A percentile compares a stretch with the other conserved stretches of the same genome.
Evolutionary conservation across 2,797 vertebrate species (phyloP).

Genomic region (Chiroxiphia lanceolata): DNA sequence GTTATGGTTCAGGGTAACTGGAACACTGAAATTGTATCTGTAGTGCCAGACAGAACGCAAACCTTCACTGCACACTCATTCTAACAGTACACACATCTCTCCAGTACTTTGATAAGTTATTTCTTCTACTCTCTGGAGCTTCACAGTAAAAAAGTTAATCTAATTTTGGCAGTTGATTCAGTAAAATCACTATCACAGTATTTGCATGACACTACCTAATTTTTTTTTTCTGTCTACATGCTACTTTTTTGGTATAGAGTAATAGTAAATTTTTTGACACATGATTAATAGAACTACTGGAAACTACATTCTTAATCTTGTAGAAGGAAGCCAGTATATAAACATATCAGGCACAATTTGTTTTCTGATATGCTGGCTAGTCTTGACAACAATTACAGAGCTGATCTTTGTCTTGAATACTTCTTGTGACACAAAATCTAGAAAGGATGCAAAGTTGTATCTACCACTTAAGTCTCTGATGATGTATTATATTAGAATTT

Average conservation of each 20-base stretch:
- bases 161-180: neutral
- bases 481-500: neutral
- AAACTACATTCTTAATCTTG: neutral
- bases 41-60: neutral
- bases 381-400: neutral
- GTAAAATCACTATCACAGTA: neutral
- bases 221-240: neutral
- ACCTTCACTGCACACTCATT: neutral
- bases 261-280: neutral
- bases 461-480: neutral
- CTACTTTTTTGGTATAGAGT: neutral
- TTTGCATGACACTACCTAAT: neutral
- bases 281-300: neutral
- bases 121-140: neutral
- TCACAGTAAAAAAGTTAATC: neutral
- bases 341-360: neutral
- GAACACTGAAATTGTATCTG: neutral
- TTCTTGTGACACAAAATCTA: neutral
- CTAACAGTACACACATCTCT: neutral
- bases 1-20: neutral
- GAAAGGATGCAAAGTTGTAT: neutral
- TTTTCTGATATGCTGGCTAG: neutral
- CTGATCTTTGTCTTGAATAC: neutral
- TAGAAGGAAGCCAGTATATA: neutral
- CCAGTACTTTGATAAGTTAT: neutral